Conservation (phyloP, 1,140 invertebrate species). For the Nasonia giraulti region DNA sequence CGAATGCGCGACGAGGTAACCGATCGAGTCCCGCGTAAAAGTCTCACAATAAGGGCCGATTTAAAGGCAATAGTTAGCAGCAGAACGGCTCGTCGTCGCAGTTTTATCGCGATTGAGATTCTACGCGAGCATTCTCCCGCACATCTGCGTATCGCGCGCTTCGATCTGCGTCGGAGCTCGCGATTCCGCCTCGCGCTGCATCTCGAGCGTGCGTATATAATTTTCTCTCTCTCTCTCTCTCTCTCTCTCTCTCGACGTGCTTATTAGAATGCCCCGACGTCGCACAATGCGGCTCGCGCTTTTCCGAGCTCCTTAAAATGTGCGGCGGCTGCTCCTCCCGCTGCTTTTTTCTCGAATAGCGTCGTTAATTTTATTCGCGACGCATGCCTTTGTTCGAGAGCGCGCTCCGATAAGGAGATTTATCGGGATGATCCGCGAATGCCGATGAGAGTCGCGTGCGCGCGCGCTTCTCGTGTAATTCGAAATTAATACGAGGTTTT, state of each 20-base stretch:
- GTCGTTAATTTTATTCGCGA: background rate
- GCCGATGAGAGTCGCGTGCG: background rate
- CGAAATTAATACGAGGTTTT: background rate
- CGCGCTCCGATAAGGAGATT: background rate
- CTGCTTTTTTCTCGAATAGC: background rate
- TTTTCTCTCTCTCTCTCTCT: background rate
- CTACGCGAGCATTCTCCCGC: background rate
- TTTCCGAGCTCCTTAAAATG: background rate
- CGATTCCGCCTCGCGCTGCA: background rate
- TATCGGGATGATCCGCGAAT: background rate
- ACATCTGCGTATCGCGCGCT: background rate
- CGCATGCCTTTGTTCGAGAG: background rate
- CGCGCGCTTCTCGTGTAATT: background rate
- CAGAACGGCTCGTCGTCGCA: background rate
- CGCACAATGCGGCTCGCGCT: background rate
- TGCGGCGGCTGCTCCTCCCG: background rate
- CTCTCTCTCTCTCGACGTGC: background rate
- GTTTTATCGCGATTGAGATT: conserved; percentile 13
- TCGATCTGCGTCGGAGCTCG: background rate
- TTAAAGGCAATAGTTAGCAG: background rate
- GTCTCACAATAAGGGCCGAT: background rate
- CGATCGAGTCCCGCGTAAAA: background rate
- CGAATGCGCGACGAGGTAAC: no score
- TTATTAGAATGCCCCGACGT: conserved; percentile 6
- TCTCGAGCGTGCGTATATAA: conserved; percentile 6